These are phyloP conservation scores for Venustoraphidia nigricollis DNA, from an alignment of 2,888 invertebrate genomes.

Conservation along the genomic window DNA sequence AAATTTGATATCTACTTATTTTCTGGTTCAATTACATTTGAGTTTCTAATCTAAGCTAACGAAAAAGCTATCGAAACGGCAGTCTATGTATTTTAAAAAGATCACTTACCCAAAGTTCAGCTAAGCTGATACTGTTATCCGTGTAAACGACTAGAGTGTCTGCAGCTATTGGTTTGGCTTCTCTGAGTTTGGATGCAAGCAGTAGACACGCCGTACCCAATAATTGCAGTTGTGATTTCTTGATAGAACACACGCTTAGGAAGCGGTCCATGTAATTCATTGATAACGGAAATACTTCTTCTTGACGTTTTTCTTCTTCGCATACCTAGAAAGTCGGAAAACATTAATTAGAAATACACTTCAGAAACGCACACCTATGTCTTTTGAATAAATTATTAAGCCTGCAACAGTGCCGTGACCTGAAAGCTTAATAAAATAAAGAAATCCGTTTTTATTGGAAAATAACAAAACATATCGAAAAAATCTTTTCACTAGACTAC, in stretches of 20 bases:
- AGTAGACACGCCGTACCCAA: slow-evolving; percentile 85
- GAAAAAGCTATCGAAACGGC: too few species aligned
- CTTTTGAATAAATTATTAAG: too few species aligned
- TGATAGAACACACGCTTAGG: slow-evolving; percentile 67
- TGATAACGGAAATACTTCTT: slow-evolving; percentile 85
- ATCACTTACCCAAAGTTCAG: slow-evolving; percentile 76
- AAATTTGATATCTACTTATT: too few species aligned
- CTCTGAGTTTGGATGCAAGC: slow-evolving; percentile 84
- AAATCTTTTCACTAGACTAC: too few species aligned
- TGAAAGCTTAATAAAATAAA: too few species aligned
- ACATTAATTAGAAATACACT: slow-evolving; percentile 1
- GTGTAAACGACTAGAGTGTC: slow-evolving; percentile 83
- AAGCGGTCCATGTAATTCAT: slow-evolving; percentile 90
- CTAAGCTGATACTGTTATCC: slow-evolving; percentile 76
- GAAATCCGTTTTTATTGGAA: too few species aligned
- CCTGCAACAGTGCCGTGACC: too few species aligned
- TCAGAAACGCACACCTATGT: too few species aligned
- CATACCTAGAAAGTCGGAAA: slow-evolving; percentile 56
- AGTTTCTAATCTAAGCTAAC: too few species aligned
- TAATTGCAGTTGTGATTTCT: slow-evolving; percentile 78
- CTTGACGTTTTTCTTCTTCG: slow-evolving; percentile 83
- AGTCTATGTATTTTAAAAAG: slow-evolving; percentile 15
- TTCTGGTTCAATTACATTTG: too few species aligned
- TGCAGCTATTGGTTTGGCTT: slow-evolving; percentile 65
- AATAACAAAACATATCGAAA: too few species aligned